A percentile compares a stretch with the other conserved stretches of the same genome.
These are phyloP conservation scores for Hydrotaea diabolus DNA, from an alignment of 2,888 invertebrate genomes.

Conservation along the genomic window DNA sequence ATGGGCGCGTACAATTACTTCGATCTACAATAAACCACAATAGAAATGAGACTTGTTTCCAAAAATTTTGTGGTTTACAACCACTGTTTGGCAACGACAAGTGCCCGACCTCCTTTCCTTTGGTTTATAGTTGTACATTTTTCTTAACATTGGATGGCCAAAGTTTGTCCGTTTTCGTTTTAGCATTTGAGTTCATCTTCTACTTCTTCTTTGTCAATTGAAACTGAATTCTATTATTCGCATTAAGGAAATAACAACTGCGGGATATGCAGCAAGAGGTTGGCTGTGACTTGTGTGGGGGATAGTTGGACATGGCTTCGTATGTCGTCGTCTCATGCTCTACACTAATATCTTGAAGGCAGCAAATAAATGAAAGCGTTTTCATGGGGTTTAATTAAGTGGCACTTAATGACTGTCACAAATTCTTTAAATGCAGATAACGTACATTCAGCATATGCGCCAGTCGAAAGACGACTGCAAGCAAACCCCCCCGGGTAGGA, in stretches of 20 bases:
- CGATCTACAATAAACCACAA: too few species aligned
- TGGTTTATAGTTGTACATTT: background rate
- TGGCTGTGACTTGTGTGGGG: background rate
- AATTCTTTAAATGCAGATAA: background rate
- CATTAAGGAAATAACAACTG: background rate
- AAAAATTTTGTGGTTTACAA: too few species aligned
- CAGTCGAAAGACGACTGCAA: too few species aligned
- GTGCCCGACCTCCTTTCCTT: background rate
- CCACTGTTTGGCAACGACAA: too few species aligned
- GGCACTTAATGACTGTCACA: conserved; percentile 52
- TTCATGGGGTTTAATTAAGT: conserved; percentile 53
- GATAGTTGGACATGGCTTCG: background rate
- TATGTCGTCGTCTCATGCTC: too few species aligned
- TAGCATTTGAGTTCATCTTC: too few species aligned
- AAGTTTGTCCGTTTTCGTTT: background rate
- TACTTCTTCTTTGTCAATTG: background rate
- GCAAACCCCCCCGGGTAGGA: too few species aligned
- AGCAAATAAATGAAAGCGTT: conserved; percentile 32
- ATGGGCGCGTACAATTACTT: too few species aligned
- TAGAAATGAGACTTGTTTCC: too few species aligned
- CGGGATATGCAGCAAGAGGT: background rate
- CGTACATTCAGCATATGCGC: too few species aligned
- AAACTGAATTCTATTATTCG: background rate
- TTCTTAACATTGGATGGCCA: background rate
- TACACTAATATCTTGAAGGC: conserved; percentile 1